These are phyloP conservation scores for Leptoclinus maculatus DNA, from an alignment of 2,797 vertebrate species.

Conservation along the genomic window DNA sequence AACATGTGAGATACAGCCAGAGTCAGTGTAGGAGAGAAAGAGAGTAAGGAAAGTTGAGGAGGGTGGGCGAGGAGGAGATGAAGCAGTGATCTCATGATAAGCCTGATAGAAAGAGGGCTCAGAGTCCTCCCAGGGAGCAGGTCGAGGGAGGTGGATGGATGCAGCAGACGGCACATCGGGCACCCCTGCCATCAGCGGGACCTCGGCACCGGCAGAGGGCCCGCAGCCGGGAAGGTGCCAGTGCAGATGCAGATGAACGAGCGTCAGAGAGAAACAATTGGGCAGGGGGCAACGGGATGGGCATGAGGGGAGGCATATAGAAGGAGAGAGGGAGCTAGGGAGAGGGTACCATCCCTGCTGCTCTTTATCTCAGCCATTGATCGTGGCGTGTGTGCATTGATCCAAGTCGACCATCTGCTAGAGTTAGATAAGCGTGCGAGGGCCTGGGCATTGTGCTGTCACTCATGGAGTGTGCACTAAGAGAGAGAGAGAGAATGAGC, in stretches of 20 bases:
- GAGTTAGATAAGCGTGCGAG: conserved; percentile 99
- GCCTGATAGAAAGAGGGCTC: conserved; percentile 79
- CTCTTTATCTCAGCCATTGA: conserved; percentile 99
- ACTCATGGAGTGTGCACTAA: conserved; percentile 91
- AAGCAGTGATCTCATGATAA: conserved; percentile 83
- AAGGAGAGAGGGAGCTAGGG: conserved; percentile 78
- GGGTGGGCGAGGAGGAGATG: conserved; percentile 78
- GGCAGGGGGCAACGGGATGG: conserved; percentile 82
- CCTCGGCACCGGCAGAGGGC: conserved; percentile 65
- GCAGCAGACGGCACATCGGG: conserved; percentile 64
- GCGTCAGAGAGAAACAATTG: conserved; percentile 82
- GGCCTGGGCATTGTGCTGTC: conserved; percentile 99
- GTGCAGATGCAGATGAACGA: conserved; percentile 83
- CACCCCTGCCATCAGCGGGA: conserved; percentile 72
- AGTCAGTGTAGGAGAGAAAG: conserved; percentile 69
- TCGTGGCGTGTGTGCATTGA: conserved; percentile 99
- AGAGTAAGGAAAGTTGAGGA: conserved; percentile 75
- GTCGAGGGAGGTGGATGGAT: conserved; percentile 71
- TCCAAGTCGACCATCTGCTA: conserved; percentile 99
- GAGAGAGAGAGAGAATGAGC: conserved; percentile 81
- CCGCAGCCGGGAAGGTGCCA: conserved; percentile 74
- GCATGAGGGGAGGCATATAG: conserved; percentile 83
- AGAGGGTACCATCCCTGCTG: conserved; percentile 97
- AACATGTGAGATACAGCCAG: conserved; percentile 75
- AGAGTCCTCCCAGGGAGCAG: conserved; percentile 73